Evolutionary conservation across 1,140 invertebrate species (phyloP).

Genomic region (Wiebesia pumilae): DNA sequence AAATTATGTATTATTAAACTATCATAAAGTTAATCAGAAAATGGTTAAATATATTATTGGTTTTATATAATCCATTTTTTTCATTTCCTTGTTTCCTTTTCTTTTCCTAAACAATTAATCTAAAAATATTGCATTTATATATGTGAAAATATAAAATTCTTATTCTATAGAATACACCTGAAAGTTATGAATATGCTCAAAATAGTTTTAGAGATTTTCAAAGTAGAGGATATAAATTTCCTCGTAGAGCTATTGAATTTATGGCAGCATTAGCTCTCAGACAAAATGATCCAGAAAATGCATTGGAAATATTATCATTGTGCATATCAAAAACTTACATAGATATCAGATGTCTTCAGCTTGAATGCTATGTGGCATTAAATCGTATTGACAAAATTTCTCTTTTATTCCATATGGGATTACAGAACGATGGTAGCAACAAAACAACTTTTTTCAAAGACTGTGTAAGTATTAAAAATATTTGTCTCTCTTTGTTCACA

Average conservation of each 20-base stretch:
- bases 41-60: no score
- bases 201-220: conserved; percentile 78
- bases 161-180: conserved; percentile 80
- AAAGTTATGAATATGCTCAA: conserved; percentile 80
- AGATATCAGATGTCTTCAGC: conserved; percentile 81
- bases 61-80: no score
- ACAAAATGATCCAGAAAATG: conserved; percentile 80
- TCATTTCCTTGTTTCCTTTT: no score
- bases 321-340: conserved; percentile 78
- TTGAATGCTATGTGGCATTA: conserved; percentile 78
- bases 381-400: conserved; percentile 80
- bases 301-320: conserved; percentile 79
- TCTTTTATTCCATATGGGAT: conserved; percentile 76
- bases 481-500: background rate
- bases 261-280: conserved; percentile 80
- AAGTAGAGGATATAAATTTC: conserved; percentile 74
- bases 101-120: no score
- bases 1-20: no score
- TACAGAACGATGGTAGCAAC: conserved; percentile 69
- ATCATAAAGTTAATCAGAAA: no score
- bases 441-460: conserved; percentile 75
- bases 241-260: conserved; percentile 79
- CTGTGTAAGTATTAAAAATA: conserved; percentile 64
- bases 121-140: background rate
- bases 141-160: conserved; percentile 28